phyloP scores from a whole-genome alignment of 2,888 invertebrate genomes.

The Lasioglossum leucozonium region DNA sequence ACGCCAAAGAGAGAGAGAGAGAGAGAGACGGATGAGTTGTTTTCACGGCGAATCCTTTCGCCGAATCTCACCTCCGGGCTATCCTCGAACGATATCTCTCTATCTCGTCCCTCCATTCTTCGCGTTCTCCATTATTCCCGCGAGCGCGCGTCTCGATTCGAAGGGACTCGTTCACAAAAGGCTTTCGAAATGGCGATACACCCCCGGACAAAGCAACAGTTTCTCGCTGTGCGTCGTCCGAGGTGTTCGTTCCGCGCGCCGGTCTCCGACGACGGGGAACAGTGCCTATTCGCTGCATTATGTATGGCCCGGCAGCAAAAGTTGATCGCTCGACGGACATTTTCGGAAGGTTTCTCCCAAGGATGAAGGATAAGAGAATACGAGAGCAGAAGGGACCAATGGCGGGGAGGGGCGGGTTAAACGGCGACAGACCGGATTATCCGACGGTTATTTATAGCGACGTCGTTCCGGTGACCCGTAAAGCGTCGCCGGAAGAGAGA shows the following conservation, averaged over 20 bases:
- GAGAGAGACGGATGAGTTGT: not conserved
- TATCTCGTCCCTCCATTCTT: not conserved
- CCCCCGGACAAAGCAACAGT: not conserved
- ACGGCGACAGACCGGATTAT: constrained; percentile 18
- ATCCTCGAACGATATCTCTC: not conserved
- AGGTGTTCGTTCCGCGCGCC: not conserved
- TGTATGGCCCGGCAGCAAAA: not conserved
- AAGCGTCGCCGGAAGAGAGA: constrained; percentile 5
- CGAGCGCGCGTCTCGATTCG: not conserved
- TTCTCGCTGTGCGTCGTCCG: not conserved
- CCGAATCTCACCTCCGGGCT: not conserved
- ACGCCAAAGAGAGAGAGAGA: not conserved
- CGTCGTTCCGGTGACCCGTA: constrained; percentile 33
- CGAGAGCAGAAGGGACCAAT: not conserved
- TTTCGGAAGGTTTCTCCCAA: not conserved
- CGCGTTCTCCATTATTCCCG: not conserved
- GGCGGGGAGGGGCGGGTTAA: constrained; percentile 23
- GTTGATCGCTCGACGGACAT: not conserved
- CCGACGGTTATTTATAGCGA: constrained; percentile 7
- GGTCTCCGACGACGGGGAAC: not conserved
- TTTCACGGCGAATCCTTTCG: not conserved
- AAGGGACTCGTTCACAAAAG: not conserved
- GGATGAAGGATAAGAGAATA: not conserved
- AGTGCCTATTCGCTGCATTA: not conserved
- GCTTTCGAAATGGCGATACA: not conserved